Percentiles rank a stretch among this genome's conserved stretches.
These are phyloP conservation scores for Hippocampus barbouri DNA, from an alignment of 2,113 vertebrate genomes.

Conservation along the genomic window DNA sequence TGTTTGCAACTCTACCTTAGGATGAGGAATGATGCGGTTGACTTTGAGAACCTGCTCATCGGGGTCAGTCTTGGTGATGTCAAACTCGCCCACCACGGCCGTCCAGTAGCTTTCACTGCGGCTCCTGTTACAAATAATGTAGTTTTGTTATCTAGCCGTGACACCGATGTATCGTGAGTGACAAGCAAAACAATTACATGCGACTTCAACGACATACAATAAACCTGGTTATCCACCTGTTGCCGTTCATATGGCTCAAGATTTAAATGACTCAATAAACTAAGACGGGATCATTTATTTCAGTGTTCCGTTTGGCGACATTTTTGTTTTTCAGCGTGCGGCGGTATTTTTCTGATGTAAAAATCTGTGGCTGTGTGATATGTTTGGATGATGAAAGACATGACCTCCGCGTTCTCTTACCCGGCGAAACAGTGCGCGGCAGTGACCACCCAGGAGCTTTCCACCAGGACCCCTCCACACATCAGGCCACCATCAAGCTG, in stretches of 20 bases:
- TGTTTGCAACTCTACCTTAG: constrained; percentile 76
- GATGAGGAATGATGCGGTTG: constrained; percentile 87
- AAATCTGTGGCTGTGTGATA: not conserved
- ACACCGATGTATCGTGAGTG: no score
- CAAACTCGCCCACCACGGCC: constrained; percentile 81
- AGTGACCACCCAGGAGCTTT: constrained; percentile 85
- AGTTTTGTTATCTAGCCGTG: no score
- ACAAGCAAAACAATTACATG: no score
- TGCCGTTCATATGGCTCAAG: no score
- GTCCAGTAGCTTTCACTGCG: constrained; percentile 86
- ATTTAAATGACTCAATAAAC: no score
- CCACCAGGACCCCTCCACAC: constrained; percentile 90
- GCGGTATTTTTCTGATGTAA: no score
- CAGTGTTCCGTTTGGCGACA: no score
- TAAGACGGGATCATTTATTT: no score
- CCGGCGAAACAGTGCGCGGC: constrained; percentile 92
- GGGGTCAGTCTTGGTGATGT: constrained; percentile 73
- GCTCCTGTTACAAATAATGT: constrained; percentile 62
- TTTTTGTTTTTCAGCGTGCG: no score
- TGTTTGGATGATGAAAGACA: not conserved
- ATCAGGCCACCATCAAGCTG: constrained; percentile 83
- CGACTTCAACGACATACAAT: no score
- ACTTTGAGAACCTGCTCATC: constrained; percentile 78
- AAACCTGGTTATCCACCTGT: no score
- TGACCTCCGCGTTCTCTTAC: constrained; percentile 57